phyloP scores from a whole-genome alignment of 2,797 vertebrate genomes.

The Arvicola amphibius region DNA sequence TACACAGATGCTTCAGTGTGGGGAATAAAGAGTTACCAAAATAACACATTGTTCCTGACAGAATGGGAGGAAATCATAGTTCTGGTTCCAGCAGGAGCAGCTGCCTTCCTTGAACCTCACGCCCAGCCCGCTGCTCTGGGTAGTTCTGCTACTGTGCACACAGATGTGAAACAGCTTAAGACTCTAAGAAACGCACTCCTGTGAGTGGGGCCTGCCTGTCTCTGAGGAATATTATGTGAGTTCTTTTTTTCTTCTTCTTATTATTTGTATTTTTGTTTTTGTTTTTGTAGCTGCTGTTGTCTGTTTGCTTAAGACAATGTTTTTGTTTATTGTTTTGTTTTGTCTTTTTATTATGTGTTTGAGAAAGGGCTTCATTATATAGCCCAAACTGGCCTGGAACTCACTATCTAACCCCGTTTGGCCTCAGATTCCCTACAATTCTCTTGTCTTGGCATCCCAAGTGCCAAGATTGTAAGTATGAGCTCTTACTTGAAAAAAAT shows the following conservation, averaged over 20 bases:
- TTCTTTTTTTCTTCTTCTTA: neutral
- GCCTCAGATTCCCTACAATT: neutral
- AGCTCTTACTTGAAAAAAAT: conserved; percentile 32
- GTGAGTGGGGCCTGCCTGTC: neutral
- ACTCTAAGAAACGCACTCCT: neutral
- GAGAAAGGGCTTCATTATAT: neutral
- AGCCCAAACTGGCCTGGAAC: neutral
- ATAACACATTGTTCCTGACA: conserved; percentile 65
- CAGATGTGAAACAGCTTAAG: neutral
- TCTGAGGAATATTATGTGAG: neutral
- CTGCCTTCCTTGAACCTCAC: neutral
- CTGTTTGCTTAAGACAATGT: neutral
- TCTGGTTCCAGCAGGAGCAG: conserved; percentile 30
- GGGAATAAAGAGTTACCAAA: conserved; percentile 73
- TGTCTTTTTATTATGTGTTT: neutral
- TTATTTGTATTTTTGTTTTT: neutral
- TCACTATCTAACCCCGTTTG: neutral
- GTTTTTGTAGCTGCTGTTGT: neutral
- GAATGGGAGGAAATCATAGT: conserved; percentile 45
- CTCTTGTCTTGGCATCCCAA: neutral
- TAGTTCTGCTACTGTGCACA: neutral
- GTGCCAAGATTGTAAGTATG: neutral
- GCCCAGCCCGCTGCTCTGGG: neutral
- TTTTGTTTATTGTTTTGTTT: neutral
- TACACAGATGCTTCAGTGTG: conserved; percentile 50